A percentile compares a stretch with the other conserved stretches of the same genome.
These are phyloP conservation scores for Gallinago nigripennis DNA, from an alignment of 2,797 vertebrate genomes.

Conservation along the genomic window DNA sequence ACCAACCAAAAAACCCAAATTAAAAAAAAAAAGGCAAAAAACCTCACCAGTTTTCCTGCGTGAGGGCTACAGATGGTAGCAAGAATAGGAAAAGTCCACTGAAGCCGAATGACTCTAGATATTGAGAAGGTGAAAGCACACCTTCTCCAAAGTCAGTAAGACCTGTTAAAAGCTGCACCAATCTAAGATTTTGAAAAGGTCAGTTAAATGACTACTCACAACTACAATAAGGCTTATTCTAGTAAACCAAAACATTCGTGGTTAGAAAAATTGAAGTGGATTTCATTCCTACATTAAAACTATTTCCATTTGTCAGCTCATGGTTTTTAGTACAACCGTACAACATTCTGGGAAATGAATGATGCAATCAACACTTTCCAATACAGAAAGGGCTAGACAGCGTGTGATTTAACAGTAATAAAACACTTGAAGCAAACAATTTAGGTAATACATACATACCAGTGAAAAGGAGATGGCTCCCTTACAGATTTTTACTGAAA, in stretches of 20 bases:
- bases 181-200: not conserved
- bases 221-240: not conserved
- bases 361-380: not conserved
- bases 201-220: not conserved
- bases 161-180: not conserved
- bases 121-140: not conserved
- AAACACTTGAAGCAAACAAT: not conserved
- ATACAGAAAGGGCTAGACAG: not conserved
- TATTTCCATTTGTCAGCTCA: not conserved
- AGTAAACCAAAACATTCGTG: not conserved
- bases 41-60: not conserved
- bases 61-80: not conserved
- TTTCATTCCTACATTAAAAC: not conserved
- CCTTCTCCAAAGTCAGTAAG: not conserved
- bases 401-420: not conserved
- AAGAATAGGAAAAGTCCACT: not conserved
- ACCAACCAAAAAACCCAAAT: no score
- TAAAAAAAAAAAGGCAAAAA: not conserved
- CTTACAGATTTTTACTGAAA: not conserved
- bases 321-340: not conserved
- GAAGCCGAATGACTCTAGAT: not conserved
- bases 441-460: not conserved
- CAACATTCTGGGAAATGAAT: not conserved
- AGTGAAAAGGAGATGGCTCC: not conserved
- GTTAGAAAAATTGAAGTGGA: not conserved